phyloP scores from a whole-genome alignment of 2,888 invertebrate genomes.

The Nesidiocoris tenuis region DNA sequence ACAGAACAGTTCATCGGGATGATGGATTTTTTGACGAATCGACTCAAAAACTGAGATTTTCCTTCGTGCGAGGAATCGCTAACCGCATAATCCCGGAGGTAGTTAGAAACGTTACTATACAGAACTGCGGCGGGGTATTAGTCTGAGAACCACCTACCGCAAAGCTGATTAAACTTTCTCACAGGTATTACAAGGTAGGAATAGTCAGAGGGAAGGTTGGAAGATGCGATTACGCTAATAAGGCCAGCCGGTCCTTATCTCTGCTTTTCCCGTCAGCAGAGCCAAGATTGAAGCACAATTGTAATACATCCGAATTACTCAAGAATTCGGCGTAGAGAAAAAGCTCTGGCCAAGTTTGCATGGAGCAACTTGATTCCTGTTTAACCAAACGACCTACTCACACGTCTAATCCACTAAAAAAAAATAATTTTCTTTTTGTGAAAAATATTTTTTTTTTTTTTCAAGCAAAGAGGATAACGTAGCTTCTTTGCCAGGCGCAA shows the following conservation, averaged over 20 bases:
- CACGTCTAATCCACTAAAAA: no score
- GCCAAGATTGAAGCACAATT: background rate
- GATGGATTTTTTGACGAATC: no score
- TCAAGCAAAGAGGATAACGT: no score
- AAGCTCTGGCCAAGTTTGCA: no score
- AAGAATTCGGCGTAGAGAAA: no score
- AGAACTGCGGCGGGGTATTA: background rate
- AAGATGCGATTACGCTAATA: background rate
- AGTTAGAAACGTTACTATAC: background rate
- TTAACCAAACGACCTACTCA: no score
- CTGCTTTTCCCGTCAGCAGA: background rate
- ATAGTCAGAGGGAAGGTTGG: background rate
- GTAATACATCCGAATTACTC: background rate
- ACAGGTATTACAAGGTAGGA: background rate
- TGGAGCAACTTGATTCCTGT: no score
- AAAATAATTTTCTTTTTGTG: no score
- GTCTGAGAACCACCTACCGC: background rate
- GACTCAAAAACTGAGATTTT: no score
- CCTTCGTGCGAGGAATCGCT: background rate
- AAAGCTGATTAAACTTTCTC: background rate
- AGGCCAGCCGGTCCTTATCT: background rate
- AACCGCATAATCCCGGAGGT: background rate
- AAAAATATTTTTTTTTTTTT: no score
- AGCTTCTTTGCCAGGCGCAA: no score
- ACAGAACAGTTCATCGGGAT: no score